Evolutionary conservation across 2,888 invertebrate genomes (phyloP).

Genomic region (Oxyteleia sp.): DNA sequence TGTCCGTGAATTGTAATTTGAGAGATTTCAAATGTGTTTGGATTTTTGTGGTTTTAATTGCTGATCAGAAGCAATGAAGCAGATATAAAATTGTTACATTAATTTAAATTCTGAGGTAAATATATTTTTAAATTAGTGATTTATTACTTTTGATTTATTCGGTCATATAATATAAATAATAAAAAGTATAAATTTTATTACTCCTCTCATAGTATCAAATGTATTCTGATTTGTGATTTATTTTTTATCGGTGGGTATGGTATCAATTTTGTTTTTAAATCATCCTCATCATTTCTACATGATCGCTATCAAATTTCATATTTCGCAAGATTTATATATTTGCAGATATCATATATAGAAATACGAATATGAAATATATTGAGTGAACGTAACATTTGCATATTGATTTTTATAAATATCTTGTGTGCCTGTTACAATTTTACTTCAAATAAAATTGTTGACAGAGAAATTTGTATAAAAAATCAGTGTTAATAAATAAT

Average conservation of each 20-base stretch:
- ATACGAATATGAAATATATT: constrained; percentile 4
- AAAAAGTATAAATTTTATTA: background rate
- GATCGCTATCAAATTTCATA: constrained; percentile 6
- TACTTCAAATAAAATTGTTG: background rate
- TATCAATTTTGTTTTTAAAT: constrained; percentile 3
- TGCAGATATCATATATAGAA: background rate
- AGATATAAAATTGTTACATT: background rate
- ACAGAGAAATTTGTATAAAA: too few relatives aligned
- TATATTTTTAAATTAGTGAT: too few relatives aligned
- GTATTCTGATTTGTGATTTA: background rate
- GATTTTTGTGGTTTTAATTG: too few relatives aligned
- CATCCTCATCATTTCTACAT: background rate
- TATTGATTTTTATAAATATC: constrained; percentile 1
- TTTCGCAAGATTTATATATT: constrained; percentile 5
- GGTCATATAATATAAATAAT: background rate
- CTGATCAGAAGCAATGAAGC: background rate
- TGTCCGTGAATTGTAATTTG: too few relatives aligned
- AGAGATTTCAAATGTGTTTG: too few relatives aligned
- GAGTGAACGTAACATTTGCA: constrained; percentile 1
- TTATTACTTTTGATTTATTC: background rate
- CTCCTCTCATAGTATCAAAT: background rate
- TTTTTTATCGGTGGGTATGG: background rate
- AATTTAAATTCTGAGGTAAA: too few relatives aligned
- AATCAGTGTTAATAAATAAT: too few relatives aligned
- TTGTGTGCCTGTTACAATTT: background rate